phyloP scores from a whole-genome alignment of 2,797 vertebrate genomes.

The Xiphophorus birchmanni region DNA sequence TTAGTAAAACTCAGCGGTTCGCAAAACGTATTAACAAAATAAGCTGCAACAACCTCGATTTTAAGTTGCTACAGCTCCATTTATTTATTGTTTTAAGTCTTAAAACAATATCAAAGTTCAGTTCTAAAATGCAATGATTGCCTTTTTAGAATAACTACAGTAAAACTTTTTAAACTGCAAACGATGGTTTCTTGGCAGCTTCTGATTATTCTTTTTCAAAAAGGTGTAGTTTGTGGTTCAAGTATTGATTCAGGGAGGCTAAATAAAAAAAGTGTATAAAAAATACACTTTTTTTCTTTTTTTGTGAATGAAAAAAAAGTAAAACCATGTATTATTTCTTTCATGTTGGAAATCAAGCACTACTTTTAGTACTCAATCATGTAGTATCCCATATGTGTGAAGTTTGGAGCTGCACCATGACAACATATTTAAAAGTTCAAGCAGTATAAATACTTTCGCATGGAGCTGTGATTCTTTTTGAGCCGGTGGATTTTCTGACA shows the following conservation, averaged over 20 bases:
- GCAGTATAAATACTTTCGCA: not conserved
- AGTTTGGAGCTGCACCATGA: not conserved
- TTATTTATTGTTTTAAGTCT: no score
- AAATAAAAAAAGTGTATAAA: not conserved
- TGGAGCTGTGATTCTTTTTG: slow-evolving; percentile 1
- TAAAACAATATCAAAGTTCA: no score
- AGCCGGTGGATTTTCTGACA: slow-evolving; percentile 17
- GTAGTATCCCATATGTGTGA: not conserved
- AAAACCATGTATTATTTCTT: not conserved
- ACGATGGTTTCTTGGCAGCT: no score
- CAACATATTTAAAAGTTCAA: not conserved
- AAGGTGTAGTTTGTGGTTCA: not conserved
- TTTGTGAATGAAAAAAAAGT: no score
- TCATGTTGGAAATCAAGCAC: not conserved
- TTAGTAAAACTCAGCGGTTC: not conserved
- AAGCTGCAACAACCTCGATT: no score
- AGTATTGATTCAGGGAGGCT: not conserved
- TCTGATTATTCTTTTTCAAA: no score
- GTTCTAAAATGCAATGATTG: no score
- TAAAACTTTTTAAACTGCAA: no score
- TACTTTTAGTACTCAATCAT: not conserved
- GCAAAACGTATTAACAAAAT: no score
- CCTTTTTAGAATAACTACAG: no score
- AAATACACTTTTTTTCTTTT: not conserved
- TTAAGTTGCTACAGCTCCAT: no score